Evolutionary conservation across 2,888 invertebrate species (phyloP), one percentile per base, ranked within the genome.

Genomic region (Timema cristinae): DNA sequence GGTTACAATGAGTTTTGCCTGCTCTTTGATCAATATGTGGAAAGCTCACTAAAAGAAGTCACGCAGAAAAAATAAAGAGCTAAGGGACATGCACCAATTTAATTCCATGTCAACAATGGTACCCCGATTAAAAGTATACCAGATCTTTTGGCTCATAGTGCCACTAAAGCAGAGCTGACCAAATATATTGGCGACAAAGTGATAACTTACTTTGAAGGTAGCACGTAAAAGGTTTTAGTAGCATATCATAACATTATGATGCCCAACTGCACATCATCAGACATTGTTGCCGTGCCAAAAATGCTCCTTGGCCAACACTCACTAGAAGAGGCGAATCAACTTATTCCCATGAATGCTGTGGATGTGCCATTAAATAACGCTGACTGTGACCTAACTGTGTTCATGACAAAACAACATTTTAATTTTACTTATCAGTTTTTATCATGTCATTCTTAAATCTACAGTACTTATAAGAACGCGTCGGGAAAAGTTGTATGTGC

Each of bases 301-400:
- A 56, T 56, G 56, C 56, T 56, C 6, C 56, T 15, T 6, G 56
- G 56, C 56, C 6, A 56, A 7, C 56, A 56, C 6, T 56, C 56
- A 56, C 56, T 56, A 56, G 56, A 56, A 56, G 56, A 56, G 56
- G 56, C 56, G 56, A 16, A 56, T 16, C 56, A 56, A 56, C 56
- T 56, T 16, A 16, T 56, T 15, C 6, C 16, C 56, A 15, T 56
- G 10, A 13, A 56, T 56, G 11, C 56, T 10, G 56, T 56, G 56
- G 6, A 56, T 56, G 11, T 56, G 56, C n/a, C 11, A 6, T 16
- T 7, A 7, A 7, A 56, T 13, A 15, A 56, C 16, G 56, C 16
- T 6, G 16, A 56, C 11, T 56, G 56, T 56, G 56, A 56, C 56
- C 56, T 56, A 56, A 10, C 11, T 6, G 11, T 56, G 13, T 56